Evolutionary conservation across 2,797 vertebrate genomes (phyloP).

Genomic region (Lacerta agilis): DNA sequence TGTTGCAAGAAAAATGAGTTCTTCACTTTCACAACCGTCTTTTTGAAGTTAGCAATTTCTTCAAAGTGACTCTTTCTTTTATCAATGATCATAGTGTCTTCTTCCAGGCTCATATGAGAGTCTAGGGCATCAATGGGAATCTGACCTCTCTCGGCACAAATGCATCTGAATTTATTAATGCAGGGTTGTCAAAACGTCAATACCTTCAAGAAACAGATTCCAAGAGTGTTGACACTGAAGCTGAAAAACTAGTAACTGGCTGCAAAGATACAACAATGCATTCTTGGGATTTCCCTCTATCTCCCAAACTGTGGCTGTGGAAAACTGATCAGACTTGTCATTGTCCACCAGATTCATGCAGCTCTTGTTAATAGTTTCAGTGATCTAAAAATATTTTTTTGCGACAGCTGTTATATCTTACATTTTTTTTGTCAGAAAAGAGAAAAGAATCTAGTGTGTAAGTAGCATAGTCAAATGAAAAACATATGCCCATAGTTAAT

Average conservation of each 20-base stretch:
- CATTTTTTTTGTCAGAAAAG: constrained; percentile 60
- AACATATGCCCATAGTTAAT: constrained; percentile 76
- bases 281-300: not conserved
- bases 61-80: no score
- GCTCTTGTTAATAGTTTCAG: constrained; percentile 67
- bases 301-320: constrained; percentile 3
- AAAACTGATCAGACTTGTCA: constrained; percentile 68
- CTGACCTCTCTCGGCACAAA: no score
- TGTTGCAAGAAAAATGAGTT: constrained; percentile 40
- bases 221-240: constrained; percentile 23
- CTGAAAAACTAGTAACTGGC: constrained; percentile 32
- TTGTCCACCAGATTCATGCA: constrained; percentile 64
- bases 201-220: constrained; percentile 32
- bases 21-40: constrained; percentile 65
- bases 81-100: no score
- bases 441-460: constrained; percentile 62
- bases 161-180: constrained; percentile 18
- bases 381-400: constrained; percentile 74
- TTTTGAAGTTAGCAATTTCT: constrained; percentile 54
- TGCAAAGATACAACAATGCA: constrained; percentile 46
- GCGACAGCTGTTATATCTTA: constrained; percentile 75
- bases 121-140: no score
- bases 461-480: constrained; percentile 77
- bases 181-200: constrained; percentile 46
- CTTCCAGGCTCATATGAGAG: no score